phyloP scores from a whole-genome alignment of 1,140 invertebrate species.

The Chlorops oryzae region DNA sequence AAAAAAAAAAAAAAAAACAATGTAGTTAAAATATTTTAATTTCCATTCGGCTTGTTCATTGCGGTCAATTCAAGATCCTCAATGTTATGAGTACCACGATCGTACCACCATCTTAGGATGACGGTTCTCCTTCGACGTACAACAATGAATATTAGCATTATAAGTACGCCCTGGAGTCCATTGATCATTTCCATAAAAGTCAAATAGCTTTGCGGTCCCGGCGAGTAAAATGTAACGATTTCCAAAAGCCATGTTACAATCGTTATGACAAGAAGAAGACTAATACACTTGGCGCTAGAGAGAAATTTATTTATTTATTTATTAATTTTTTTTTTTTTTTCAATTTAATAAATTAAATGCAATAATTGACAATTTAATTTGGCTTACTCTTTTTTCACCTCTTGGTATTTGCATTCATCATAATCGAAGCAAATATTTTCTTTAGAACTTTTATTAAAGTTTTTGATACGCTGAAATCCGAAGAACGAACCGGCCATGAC shows the following conservation, averaged over 20 bases:
- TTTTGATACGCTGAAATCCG: conserved; percentile 40
- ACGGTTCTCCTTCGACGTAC: conserved; percentile 38
- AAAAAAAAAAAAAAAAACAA: no score
- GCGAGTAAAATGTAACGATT: conserved; percentile 43
- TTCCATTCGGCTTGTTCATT: conserved; percentile 23
- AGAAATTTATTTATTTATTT: background rate
- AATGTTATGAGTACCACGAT: conserved; percentile 38
- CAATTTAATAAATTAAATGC: background rate
- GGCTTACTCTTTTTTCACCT: conserved; percentile 43
- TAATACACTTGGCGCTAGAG: conserved; percentile 38
- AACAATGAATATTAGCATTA: conserved; percentile 41
- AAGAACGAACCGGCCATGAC: conserved; percentile 34
- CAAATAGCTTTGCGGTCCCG: conserved; percentile 26
- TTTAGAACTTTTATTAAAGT: conserved; percentile 15
- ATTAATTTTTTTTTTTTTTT: background rate
- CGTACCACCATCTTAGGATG: conserved; percentile 44
- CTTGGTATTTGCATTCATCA: conserved; percentile 36
- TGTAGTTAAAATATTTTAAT: no score
- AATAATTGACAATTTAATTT: background rate
- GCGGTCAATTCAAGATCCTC: conserved; percentile 30
- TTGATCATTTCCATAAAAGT: conserved; percentile 43
- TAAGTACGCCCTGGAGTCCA: conserved; percentile 40
- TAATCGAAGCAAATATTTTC: conserved; percentile 9
- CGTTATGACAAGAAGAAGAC: conserved; percentile 36
- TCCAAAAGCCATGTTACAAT: conserved; percentile 42